Evolutionary conservation across 2,888 invertebrate species (phyloP).

Genomic region (Seira ritae): DNA sequence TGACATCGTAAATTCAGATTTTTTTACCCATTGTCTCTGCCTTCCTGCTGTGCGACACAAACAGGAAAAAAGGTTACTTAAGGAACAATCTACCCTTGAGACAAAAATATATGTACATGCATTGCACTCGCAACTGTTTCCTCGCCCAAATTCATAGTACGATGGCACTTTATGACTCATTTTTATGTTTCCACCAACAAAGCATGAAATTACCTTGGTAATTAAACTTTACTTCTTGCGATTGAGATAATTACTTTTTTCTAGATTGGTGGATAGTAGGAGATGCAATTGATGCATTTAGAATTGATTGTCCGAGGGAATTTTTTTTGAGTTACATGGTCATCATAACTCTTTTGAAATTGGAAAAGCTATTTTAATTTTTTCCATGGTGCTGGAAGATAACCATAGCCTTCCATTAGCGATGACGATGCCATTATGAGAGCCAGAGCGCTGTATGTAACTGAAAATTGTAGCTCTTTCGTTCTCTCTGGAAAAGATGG

Average conservation of each 20-base stretch:
- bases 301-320: no score
- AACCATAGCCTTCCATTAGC: neutral
- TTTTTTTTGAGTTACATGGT: no score
- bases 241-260: neutral
- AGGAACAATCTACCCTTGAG: neutral
- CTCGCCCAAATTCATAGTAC: no score
- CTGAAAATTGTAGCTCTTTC: conserved; percentile 28
- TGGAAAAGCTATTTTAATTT: no score
- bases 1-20: conserved; percentile 64
- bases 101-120: neutral
- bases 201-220: neutral
- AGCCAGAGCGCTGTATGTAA: neutral
- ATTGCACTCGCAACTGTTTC: neutral
- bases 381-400: no score
- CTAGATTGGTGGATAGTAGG: no score
- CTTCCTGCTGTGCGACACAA: conserved; percentile 52
- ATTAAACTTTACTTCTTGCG: neutral
- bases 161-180: no score
- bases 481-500: conserved; percentile 31
- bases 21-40: conserved; percentile 51
- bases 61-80: conserved; percentile 18
- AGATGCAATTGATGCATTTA: no score
- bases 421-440: conserved; percentile 20
- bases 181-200: neutral
- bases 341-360: no score